These are phyloP conservation scores for Cervus canadensis DNA, from an alignment of 2,113 vertebrate genomes.

Conservation along the genomic window DNA sequence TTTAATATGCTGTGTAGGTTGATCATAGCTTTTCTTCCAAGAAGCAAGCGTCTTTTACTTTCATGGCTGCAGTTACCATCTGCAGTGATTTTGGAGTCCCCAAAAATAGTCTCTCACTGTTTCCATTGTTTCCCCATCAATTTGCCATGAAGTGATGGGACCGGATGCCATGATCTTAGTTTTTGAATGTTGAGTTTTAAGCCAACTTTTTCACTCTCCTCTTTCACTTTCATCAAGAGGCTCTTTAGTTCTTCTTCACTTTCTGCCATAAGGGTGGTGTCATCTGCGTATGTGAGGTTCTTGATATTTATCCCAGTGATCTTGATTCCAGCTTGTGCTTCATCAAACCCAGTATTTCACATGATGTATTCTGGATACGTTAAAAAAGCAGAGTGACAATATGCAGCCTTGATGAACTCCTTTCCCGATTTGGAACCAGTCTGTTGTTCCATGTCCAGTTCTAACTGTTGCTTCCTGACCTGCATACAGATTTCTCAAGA, in stretches of 20 bases:
- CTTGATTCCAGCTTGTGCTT: background rate
- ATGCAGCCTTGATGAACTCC: too few relatives aligned
- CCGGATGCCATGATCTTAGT: background rate
- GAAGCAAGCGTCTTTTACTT: background rate
- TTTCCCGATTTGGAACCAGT: too few relatives aligned
- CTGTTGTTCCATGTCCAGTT: too few relatives aligned
- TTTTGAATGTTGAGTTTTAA: background rate
- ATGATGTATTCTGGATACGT: background rate
- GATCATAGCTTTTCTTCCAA: background rate
- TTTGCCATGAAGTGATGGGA: background rate
- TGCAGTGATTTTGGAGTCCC: background rate
- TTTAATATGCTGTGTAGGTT: background rate
- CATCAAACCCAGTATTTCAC: background rate
- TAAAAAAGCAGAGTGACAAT: background rate
- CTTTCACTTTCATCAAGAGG: background rate
- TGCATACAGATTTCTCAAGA: background rate
- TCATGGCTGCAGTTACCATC: background rate
- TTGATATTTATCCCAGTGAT: background rate
- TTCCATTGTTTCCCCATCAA: background rate
- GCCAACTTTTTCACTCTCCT: background rate
- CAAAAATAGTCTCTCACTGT: background rate
- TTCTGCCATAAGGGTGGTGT: background rate
- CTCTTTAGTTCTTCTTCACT: background rate
- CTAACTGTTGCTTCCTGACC: background rate
- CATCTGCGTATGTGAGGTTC: background rate